Conservation (phyloP, 2,888 invertebrate species). For the Gasteruption jaculator region DNA sequence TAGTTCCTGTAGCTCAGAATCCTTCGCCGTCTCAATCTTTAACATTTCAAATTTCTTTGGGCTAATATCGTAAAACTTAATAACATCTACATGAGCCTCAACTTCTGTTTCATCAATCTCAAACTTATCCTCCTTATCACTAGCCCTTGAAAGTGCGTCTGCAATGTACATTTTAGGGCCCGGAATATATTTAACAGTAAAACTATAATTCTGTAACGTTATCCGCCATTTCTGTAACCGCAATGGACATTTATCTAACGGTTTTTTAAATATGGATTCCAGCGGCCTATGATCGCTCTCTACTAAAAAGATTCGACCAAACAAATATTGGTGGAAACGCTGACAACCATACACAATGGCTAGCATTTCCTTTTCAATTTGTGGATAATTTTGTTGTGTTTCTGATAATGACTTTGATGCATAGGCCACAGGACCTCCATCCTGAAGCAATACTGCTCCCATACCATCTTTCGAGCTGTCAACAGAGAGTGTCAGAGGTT, state of each 20-base stretch:
- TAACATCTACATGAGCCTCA: slow-evolving; percentile 9
- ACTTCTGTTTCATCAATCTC: slow-evolving; percentile 10
- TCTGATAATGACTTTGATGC: slow-evolving; percentile 27
- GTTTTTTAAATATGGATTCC: slow-evolving; percentile 27
- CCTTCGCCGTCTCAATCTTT: not conserved
- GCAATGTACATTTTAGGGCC: slow-evolving; percentile 17
- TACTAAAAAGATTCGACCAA: too few relatives aligned
- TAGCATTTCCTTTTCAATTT: slow-evolving; percentile 32
- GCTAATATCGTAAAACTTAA: slow-evolving; percentile 16
- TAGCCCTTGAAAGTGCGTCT: slow-evolving; percentile 17
- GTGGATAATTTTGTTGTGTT: slow-evolving; percentile 27
- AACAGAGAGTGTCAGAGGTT: slow-evolving; percentile 14
- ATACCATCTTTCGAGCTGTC: slow-evolving; percentile 20
- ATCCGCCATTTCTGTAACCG: too few relatives aligned
- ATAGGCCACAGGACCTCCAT: slow-evolving; percentile 28
- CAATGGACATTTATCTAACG: slow-evolving; percentile 13
- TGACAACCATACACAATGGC: slow-evolving; percentile 28
- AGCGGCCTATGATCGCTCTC: slow-evolving; percentile 33
- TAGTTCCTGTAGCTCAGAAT: slow-evolving; percentile 8
- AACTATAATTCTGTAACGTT: slow-evolving; percentile 14
- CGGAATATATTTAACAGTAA: slow-evolving; percentile 13
- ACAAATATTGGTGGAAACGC: slow-evolving; percentile 31
- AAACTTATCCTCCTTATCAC: too few relatives aligned
- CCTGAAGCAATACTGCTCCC: slow-evolving; percentile 27
- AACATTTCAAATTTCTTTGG: slow-evolving; percentile 10